phyloP scores from a whole-genome alignment of 2,888 invertebrate species.

The Morpho deidamia region DNA sequence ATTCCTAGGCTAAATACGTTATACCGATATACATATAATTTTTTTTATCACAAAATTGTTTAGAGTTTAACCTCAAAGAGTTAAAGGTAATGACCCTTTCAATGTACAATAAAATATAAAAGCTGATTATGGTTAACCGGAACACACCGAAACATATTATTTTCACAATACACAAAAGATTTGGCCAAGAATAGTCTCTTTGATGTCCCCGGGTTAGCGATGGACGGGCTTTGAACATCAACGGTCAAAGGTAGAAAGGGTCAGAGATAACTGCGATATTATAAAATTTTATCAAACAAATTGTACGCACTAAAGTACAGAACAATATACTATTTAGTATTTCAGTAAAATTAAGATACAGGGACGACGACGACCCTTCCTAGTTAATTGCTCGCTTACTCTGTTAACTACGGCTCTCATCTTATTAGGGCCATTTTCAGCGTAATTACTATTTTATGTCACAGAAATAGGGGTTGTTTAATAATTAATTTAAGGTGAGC shows the following conservation, averaged over 20 bases:
- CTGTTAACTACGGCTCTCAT: slow-evolving; percentile 6
- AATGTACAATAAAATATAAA: not conserved
- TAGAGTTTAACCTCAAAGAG: no score
- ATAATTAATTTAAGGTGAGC: not conserved
- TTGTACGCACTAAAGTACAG: slow-evolving; percentile 12
- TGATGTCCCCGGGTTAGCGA: slow-evolving; percentile 47
- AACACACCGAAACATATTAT: slow-evolving; percentile 5
- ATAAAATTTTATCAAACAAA: slow-evolving; percentile 40
- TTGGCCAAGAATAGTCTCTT: slow-evolving; percentile 55
- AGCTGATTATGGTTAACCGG: not conserved
- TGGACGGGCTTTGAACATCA: slow-evolving; percentile 48
- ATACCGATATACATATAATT: no score
- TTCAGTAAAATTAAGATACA: slow-evolving; percentile 9
- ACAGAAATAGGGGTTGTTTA: slow-evolving; percentile 1
- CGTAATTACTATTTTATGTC: slow-evolving; percentile 3
- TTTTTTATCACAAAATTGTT: no score
- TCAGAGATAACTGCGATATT: slow-evolving; percentile 65
- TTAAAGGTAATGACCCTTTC: no score
- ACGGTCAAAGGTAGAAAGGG: slow-evolving; percentile 64
- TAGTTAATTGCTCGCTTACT: slow-evolving; percentile 8
- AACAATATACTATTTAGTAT: slow-evolving; percentile 5
- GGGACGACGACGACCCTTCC: slow-evolving; percentile 4
- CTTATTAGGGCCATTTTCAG: slow-evolving; percentile 1
- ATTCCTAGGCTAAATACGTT: no score
- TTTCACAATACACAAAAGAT: slow-evolving; percentile 19